Conservation (phyloP, 2,888 invertebrate species). For the Dinocampus coccinellae region DNA sequence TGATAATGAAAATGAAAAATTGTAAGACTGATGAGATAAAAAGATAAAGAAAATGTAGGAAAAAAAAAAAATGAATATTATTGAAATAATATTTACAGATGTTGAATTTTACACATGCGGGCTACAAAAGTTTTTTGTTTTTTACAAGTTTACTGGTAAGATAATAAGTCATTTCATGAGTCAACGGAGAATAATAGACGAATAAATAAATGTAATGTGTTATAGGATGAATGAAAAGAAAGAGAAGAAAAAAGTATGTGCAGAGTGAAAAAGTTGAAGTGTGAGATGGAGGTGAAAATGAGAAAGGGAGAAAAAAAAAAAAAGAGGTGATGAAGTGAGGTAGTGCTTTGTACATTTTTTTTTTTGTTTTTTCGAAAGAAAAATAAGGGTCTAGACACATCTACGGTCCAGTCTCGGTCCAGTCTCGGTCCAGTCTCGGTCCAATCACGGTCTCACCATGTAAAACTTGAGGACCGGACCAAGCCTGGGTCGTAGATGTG, state of each 20-base stretch:
- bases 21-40: neutral
- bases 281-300: neutral
- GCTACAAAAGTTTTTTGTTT: neutral
- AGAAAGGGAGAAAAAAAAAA: neutral
- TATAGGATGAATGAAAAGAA: no score
- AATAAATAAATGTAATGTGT: neutral
- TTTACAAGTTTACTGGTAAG: neutral
- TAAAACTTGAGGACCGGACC: no score
- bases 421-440: no score
- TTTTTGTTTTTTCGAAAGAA: conserved; percentile 9
- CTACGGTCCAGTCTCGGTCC: no score
- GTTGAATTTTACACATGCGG: no score
- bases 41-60: neutral
- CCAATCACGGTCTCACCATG: no score
- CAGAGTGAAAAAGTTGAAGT: neutral
- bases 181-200: conserved; percentile 1
- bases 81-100: conserved; percentile 15
- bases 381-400: no score
- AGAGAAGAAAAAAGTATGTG: neutral
- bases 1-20: neutral
- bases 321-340: neutral
- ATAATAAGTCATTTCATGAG: conserved; percentile 5
- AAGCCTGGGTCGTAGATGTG: no score
- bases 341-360: neutral
- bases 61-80: neutral